These are phyloP conservation scores for Dryadula phaetusa DNA, from an alignment of 2,888 invertebrate species.

Conservation along the genomic window DNA sequence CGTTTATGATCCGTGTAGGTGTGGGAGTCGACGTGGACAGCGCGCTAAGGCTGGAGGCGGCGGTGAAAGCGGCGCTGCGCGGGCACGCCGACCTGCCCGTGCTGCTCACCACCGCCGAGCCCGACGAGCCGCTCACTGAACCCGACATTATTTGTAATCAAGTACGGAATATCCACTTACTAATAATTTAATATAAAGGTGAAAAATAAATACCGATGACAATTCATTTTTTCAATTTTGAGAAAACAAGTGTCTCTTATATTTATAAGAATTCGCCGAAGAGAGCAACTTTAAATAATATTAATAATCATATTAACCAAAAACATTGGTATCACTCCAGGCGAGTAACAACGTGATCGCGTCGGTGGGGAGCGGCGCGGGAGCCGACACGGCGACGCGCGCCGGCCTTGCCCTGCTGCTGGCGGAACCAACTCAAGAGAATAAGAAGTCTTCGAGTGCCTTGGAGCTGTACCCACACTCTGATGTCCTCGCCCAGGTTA, in stretches of 20 bases:
- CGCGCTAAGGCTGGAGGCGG: conserved; percentile 45
- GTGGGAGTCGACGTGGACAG: conserved; percentile 44
- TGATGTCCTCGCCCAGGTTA: conserved; percentile 55
- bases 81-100: conserved; percentile 35
- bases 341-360: conserved; percentile 46
- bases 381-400: conserved; percentile 46
- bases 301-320: too few species aligned
- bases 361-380: conserved; percentile 42
- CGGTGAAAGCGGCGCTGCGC: conserved; percentile 45
- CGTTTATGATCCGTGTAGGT: conserved; percentile 29
- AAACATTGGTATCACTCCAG: conserved; percentile 39
- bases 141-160: conserved; percentile 43
- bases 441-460: conserved; percentile 52
- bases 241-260: background rate
- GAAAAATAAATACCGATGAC: too few species aligned
- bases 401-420: conserved; percentile 46
- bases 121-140: conserved; percentile 44
- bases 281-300: too few species aligned
- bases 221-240: too few species aligned
- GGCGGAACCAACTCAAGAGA: conserved; percentile 49
- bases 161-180: conserved; percentile 26
- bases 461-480: conserved; percentile 63
- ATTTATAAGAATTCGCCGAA: background rate
- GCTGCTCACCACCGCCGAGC: conserved; percentile 37
- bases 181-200: too few species aligned